These are phyloP conservation scores for Ptychoptera albimana DNA, from an alignment of 2,888 invertebrate species.

Conservation along the genomic window DNA sequence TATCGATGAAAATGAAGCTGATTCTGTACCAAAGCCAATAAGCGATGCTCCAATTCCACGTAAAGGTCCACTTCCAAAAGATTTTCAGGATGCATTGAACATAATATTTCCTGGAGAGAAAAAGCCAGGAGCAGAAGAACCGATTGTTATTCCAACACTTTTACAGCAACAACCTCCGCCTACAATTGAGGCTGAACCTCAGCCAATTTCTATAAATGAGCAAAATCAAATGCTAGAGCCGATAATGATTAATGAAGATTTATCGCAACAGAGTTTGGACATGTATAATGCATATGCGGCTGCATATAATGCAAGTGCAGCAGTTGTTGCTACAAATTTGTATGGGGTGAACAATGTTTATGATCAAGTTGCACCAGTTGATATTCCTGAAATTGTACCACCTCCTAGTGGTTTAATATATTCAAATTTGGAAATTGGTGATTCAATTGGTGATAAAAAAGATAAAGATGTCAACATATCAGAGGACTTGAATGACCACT, in stretches of 20 bases:
- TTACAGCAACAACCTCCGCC: constrained; percentile 9
- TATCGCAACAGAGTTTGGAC: background rate
- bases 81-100: constrained; percentile 41
- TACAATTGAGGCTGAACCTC: constrained; percentile 17
- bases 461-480: constrained; percentile 9
- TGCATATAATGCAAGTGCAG: background rate
- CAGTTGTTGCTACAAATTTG: background rate
- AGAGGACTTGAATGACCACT: constrained; percentile 18
- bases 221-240: background rate
- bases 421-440: too few species aligned
- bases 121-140: constrained; percentile 16
- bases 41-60: constrained; percentile 29
- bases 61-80: constrained; percentile 37
- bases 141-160: too few species aligned
- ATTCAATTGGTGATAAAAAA: background rate
- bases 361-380: background rate
- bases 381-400: constrained; percentile 18
- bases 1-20: constrained; percentile 27
- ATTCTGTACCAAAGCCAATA: constrained; percentile 30
- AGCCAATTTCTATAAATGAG: constrained; percentile 5
- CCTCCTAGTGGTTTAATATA: constrained; percentile 15
- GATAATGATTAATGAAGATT: background rate
- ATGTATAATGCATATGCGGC: background rate
- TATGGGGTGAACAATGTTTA: background rate
- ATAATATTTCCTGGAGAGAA: constrained; percentile 41